Evolutionary conservation across 2,888 invertebrate genomes (phyloP), one percentile per base, ranked within the genome.

Genomic region (Leptura quadrifasciata): DNA sequence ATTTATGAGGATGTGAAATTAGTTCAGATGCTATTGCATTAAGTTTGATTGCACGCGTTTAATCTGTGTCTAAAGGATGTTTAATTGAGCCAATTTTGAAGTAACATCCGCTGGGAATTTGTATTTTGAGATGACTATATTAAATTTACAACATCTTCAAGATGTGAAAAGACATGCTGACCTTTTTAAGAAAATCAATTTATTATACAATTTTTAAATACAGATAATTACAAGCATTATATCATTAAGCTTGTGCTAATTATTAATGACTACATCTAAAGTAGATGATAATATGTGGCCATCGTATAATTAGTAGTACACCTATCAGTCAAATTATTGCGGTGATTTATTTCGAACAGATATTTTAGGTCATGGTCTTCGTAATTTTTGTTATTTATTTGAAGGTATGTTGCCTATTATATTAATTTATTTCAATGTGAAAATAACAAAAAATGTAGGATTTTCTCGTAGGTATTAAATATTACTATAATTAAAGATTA

Each of bases 111-210:
- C 61, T 31, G 47, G 1, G 47, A 5, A 6, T 47, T n/a, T 47
- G n/a, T 12, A 15, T 39, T 47, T n/a, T 47, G 12, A 47, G 47
- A 47, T 47, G n/a, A 47, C 47, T 47, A 15, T 15, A 35, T 35
- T 10, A 10, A 5, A 39, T 39, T 39, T 39, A 39, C n/a, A 15
- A n/a, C 15, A 47, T 47, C 9, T 57, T 1, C n/a, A 61, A 12
- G 61, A 24, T 8, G 0, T 47, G 47, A n/a, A n/a, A 35, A 39
- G 8, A 61, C 18, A 18, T 17, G 18, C 3, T 63, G 63, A 63
- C 63, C 63, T 63, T 63, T 63, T 63, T 20, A 8, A 63, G 63
- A 63, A 18, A 63, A 27, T 8, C 63, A 63, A 63, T 63, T 63
- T 63, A 63, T 63, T 39, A 35, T 35, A 31, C 8, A 1, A 17